A percentile compares a stretch with the other conserved stretches of the same genome.
Conservation (phyloP, 2,113 vertebrate species). For the Toxotes jaculatrix region DNA sequence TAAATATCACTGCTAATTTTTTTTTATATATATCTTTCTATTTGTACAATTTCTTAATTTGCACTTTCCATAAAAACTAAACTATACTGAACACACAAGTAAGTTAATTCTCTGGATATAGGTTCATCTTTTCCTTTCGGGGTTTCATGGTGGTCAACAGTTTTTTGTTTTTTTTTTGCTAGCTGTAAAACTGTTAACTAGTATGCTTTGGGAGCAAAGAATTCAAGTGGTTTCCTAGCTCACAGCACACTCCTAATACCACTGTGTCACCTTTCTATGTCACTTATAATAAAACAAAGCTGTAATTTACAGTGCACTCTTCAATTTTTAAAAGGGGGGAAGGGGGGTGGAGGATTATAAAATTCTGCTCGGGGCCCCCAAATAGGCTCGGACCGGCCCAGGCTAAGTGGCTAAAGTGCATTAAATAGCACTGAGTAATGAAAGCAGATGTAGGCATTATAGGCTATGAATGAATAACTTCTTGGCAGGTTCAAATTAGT, state of each 20-base stretch:
- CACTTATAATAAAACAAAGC: neutral
- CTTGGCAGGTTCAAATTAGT: slow-evolving; percentile 54
- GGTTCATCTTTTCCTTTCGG: neutral
- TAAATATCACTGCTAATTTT: neutral
- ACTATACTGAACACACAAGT: neutral
- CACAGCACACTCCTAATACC: neutral
- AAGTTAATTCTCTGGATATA: neutral
- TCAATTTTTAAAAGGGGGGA: neutral
- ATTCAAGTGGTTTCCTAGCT: neutral
- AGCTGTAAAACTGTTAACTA: neutral
- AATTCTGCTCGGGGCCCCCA: neutral
- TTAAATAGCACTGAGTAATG: slow-evolving; percentile 2
- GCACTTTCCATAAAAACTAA: neutral
- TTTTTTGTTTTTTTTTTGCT: no score
- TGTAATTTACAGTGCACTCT: neutral
- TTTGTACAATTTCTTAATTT: slow-evolving; percentile 6
- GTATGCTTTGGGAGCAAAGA: neutral
- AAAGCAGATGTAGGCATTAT: neutral
- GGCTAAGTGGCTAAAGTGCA: slow-evolving; percentile 16
- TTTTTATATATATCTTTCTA: neutral
- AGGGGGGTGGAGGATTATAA: neutral
- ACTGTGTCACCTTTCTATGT: neutral
- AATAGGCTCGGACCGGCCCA: neutral
- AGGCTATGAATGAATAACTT: slow-evolving; percentile 46
- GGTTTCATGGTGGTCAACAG: neutral